Conservation (phyloP, 2,113 vertebrate genomes). For the Numida meleagris region DNA sequence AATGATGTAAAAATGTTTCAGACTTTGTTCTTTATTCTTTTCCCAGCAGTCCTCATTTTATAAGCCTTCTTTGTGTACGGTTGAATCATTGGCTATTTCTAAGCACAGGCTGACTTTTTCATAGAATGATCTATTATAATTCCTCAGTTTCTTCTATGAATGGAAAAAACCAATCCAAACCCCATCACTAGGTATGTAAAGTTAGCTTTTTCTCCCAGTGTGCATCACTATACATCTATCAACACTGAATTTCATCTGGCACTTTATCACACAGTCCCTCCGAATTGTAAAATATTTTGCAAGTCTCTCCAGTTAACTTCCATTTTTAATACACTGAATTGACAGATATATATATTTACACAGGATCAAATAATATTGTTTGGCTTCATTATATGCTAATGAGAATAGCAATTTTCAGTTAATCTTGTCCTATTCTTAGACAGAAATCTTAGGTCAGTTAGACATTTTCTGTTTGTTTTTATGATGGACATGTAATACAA, state of each 20-base stretch:
- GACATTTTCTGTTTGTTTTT: background rate
- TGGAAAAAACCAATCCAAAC: background rate
- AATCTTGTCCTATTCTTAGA: background rate
- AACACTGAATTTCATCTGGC: background rate
- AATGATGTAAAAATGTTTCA: background rate
- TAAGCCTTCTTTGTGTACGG: background rate
- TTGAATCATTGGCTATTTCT: background rate
- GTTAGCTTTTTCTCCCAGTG: background rate
- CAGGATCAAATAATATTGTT: background rate
- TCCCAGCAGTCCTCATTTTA: background rate
- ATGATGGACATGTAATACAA: background rate
- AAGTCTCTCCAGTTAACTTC: background rate
- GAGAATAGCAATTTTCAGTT: background rate
- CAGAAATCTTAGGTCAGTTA: background rate
- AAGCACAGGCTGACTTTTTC: background rate
- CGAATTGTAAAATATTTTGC: background rate
- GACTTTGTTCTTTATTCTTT: background rate
- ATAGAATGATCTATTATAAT: background rate
- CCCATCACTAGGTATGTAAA: background rate
- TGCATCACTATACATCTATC: background rate
- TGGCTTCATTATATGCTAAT: background rate
- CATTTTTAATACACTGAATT: background rate
- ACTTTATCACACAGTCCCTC: background rate
- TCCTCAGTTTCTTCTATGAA: background rate
- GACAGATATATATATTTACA: background rate